Evolutionary conservation across 1,140 invertebrate genomes (phyloP), one percentile per base, ranked within the genome.

Genomic region (Rhyacophila brunnea): DNA sequence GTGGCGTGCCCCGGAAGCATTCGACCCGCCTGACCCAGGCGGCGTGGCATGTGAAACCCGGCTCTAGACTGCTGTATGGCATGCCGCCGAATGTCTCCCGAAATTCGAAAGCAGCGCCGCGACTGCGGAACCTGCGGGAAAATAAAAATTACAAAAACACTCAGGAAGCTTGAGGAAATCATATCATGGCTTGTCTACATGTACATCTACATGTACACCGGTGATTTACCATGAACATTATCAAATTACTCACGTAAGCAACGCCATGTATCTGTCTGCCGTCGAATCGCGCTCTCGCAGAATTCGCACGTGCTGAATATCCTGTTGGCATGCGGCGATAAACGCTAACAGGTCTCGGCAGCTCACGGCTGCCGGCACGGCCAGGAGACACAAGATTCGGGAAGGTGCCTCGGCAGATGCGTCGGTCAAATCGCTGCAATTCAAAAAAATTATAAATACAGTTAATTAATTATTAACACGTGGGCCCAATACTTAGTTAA

Each of bases 211-310:
- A 7, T 35, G 34, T 7, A 35, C n/a, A 35, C 34, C 34, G n/a
- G 34, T 7, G n/a, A 7, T 36, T 35, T 35, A n/a, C n/a, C 6
- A 35, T 6, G 34, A 28, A 17, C 17, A 45, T 15, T 15, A 43
- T 11, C 1, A 43, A 46, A 19, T n/a, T 20, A 73, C 73, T 77
- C 68, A 93, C 74, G 94, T 96, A 14, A 99, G 77, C 3, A 98
- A 74, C 23, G 93, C 91, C 95, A 99, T 98, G 68, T 98, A 99
- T 68, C 97, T 95, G 78, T 99, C 98, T 3, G 95, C 94, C 60
- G 84, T 83, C 17, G 85, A 85, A 70, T 90, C 87, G 9, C 23
- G 23, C 40, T 90, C 87, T 38, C 93, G 81, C 34, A 99, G 87
- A 44, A 99, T 94, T 64, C 94, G 85, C 65, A 99, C 92, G 72